These are phyloP conservation scores for Enteromius mattozi DNA, from an alignment of 2,797 vertebrate species.

Conservation along the genomic window DNA sequence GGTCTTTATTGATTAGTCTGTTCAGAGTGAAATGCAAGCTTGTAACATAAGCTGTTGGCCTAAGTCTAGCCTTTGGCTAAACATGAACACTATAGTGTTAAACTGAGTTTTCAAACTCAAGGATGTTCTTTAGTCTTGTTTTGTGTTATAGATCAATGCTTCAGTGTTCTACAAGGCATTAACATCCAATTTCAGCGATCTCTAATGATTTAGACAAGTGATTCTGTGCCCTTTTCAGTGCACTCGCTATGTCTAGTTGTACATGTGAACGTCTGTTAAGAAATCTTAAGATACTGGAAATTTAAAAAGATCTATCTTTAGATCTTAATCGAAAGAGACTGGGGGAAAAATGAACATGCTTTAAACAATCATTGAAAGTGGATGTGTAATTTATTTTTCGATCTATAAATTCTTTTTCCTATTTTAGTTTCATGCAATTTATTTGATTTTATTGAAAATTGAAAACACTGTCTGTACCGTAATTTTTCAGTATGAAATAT, in stretches of 20 bases:
- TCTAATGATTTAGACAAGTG: not conserved
- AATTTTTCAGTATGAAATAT: not conserved
- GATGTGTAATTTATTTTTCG: too few relatives aligned
- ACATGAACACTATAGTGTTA: constrained; percentile 15
- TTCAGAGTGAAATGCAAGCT: constrained; percentile 44
- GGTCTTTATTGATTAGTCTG: constrained; percentile 41
- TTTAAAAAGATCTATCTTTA: too few relatives aligned
- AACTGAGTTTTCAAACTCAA: constrained; percentile 20
- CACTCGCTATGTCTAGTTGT: not conserved
- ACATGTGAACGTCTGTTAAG: not conserved
- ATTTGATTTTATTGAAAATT: not conserved
- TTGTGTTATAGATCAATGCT: not conserved
- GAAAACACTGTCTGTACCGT: not conserved
- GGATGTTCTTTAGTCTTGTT: constrained; percentile 10
- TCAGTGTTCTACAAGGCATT: constrained; percentile 1
- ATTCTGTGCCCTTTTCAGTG: not conserved
- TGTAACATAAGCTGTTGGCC: constrained; percentile 44
- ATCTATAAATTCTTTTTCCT: too few relatives aligned
- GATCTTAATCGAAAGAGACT: too few relatives aligned
- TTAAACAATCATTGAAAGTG: not conserved
- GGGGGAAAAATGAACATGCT: not conserved
- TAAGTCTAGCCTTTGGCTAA: constrained; percentile 36
- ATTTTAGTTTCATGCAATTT: not conserved
- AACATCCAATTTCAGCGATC: not conserved
- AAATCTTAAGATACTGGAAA: not conserved